Evolutionary conservation across 2,113 vertebrate species (phyloP), one percentile per base, ranked within the genome.

Genomic region (Emydura subglobosa): DNA sequence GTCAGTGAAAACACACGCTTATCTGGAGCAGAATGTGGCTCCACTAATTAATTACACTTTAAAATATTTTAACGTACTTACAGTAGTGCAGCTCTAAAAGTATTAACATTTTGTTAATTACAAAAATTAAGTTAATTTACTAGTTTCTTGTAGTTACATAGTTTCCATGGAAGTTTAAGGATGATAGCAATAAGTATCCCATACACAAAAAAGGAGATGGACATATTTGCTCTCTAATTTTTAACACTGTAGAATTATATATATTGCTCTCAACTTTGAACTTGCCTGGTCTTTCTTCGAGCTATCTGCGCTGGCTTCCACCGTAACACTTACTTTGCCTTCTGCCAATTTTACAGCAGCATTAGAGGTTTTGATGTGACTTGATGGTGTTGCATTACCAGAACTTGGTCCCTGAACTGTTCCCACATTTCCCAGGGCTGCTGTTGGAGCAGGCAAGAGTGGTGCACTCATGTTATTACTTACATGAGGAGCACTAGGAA

Each of bases 211-310:
- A 1, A 72, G 25, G 57, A 84, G 84, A 68, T 1, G 57, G 50
- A 10, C 24, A 84, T 2, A 80, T 55, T 85, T 85, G 31, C 24
- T 25, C 65, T 72, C 44, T 76, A 6, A 7, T 81, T 90, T 89
- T 97, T 85, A 96, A n/a, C 31, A 85, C 10, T 17, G 87, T 2
- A 92, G 68, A 96, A 92, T 92, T 65, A 78, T 89, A 68, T 59
- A 88, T 80, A 79, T 91, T 10, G 89, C 68, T 94, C 81, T 97
- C 86, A 95, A 95, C 93, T 94, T 95, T 90, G 96, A 96, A 98
- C 98, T 98, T 98, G 98, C 99, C 99, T 99, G 99, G 97, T 99
- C 99, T 96, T 99, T 99, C 98, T 99, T 99, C 5, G 99, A 99
- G 98, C 99, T 99, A 98, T 99, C 99, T 61, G 99, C 98, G 50